These are phyloP conservation scores for Pseudomugil tenellus DNA, from an alignment of 2,797 vertebrate species.

Conservation along the genomic window DNA sequence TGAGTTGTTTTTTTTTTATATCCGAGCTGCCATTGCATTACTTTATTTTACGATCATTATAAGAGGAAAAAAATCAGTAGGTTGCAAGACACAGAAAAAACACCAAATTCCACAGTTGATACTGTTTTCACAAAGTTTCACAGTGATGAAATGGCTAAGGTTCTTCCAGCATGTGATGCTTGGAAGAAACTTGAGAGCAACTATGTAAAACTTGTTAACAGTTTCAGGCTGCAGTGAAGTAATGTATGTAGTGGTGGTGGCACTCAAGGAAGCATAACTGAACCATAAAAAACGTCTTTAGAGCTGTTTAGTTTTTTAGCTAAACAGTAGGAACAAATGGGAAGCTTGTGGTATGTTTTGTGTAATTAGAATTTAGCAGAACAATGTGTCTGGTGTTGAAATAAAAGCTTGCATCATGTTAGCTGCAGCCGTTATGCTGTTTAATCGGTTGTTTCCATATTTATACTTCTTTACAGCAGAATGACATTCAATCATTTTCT, in stretches of 20 bases:
- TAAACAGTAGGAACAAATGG: neutral
- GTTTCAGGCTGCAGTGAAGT: neutral
- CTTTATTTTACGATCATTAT: neutral
- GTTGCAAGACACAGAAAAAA: neutral
- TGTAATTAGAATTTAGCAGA: too few relatives aligned
- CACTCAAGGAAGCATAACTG: neutral
- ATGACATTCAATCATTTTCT: conserved; percentile 58
- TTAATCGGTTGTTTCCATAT: conserved; percentile 33
- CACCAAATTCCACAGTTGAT: neutral
- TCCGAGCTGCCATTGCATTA: neutral
- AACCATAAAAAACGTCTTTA: neutral
- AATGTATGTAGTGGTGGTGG: neutral
- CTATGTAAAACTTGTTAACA: neutral
- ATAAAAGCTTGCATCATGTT: conserved; percentile 20
- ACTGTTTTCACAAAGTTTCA: neutral
- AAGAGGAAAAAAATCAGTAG: neutral
- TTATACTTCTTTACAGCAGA: conserved; percentile 46
- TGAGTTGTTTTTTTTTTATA: neutral
- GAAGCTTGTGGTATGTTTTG: neutral
- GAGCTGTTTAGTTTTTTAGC: neutral
- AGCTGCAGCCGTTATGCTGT: conserved; percentile 32
- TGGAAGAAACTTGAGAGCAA: neutral
- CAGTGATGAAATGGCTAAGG: neutral
- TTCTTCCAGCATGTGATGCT: neutral
- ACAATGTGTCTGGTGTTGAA: conserved; percentile 21